Evolutionary conservation across 2,113 vertebrate genomes (phyloP).

Genomic region (Campylomormyrus numenius): DNA sequence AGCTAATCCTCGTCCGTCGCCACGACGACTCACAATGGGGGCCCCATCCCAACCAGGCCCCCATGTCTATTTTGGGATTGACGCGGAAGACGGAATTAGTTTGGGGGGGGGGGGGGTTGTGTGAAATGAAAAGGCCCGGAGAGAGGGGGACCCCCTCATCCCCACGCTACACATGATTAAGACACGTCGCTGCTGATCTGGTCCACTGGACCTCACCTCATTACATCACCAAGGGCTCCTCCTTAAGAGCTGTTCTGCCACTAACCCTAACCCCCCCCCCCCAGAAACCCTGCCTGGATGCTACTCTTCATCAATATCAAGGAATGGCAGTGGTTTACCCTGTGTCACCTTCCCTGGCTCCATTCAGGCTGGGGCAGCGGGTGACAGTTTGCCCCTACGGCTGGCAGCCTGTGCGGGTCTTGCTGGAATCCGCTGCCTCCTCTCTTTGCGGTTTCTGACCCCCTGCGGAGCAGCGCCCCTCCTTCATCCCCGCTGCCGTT

Average conservation of each 20-base stretch:
- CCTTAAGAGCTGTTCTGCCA: not conserved
- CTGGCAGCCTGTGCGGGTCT: not conserved
- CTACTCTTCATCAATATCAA: not conserved
- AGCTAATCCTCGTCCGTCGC: conserved; percentile 52
- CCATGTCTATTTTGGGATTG: conserved; percentile 34
- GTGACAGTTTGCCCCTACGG: not conserved
- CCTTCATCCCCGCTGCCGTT: not conserved
- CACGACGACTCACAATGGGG: conserved; percentile 35
- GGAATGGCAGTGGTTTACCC: not conserved
- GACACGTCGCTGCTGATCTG: conserved; percentile 5
- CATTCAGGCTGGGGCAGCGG: too few relatives aligned
- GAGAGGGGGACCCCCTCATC: not conserved
- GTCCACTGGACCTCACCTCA: not conserved
- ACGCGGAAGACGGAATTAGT: conserved; percentile 39
- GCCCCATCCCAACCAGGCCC: conserved; percentile 39
- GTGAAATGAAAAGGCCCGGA: conserved; percentile 22
- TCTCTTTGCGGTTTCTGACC: not conserved
- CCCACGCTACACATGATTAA: conserved; percentile 13
- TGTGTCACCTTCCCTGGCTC: not conserved
- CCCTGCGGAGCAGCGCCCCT: not conserved
- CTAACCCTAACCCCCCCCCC: not conserved
- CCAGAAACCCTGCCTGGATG: not conserved
- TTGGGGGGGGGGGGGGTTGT: conserved; percentile 36
- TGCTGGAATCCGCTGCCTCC: not conserved
- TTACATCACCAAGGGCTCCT: conserved; percentile 13